Evolutionary conservation across 2,113 vertebrate species (phyloP).

Genomic region (Alosa alosa): DNA sequence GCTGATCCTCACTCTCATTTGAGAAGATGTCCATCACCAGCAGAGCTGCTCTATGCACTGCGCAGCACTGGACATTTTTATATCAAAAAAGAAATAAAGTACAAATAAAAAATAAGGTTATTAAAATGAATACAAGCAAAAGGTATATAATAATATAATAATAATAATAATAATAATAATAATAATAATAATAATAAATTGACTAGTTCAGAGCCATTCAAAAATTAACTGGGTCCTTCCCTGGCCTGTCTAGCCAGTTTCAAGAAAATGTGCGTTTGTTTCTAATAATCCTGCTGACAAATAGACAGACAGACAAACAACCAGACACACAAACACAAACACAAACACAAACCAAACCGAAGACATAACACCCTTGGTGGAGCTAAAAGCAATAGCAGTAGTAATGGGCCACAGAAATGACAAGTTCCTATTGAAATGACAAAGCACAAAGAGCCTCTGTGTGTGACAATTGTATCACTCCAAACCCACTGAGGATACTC

Average conservation of each 20-base stretch:
- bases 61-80: neutral
- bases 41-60: slow-evolving; percentile 24
- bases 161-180: slow-evolving; percentile 6
- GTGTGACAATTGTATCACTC: slow-evolving; percentile 51
- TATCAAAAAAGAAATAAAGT: slow-evolving; percentile 18
- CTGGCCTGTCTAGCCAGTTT: no score
- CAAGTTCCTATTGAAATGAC: slow-evolving; percentile 24
- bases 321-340: neutral
- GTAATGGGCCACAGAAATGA: neutral
- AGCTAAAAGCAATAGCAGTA: neutral
- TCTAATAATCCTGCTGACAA: no score
- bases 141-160: slow-evolving; percentile 18
- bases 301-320: neutral
- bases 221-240: no score
- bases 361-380: neutral
- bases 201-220: no score
- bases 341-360: neutral
- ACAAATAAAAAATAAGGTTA: slow-evolving; percentile 19
- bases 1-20: slow-evolving; percentile 68
- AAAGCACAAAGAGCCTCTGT: slow-evolving; percentile 36
- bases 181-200: no score
- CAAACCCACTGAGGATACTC: slow-evolving; percentile 64
- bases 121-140: neutral
- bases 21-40: slow-evolving; percentile 68
- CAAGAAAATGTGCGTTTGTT: no score